Conservation (phyloP, 2,888 invertebrate genomes). For the Yponomeuta evonymella region DNA sequence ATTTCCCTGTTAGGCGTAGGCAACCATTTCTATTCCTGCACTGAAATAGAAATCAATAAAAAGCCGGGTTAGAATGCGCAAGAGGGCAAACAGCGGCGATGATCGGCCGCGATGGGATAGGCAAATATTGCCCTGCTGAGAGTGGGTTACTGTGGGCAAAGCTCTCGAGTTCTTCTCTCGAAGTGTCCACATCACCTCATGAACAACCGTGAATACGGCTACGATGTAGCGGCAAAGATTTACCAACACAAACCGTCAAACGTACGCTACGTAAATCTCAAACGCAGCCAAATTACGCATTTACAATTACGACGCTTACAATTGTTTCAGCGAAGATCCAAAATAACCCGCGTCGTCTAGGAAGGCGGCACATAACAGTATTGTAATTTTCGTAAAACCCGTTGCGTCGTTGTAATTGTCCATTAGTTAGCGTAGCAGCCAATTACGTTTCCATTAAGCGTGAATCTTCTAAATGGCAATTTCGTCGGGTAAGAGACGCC, state of each 20-base stretch:
- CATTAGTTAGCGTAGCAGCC: slow-evolving; percentile 70
- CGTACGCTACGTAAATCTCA: background rate
- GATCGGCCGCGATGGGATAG: slow-evolving; percentile 39
- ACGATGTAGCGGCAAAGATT: background rate
- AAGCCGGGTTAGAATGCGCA: slow-evolving; percentile 4
- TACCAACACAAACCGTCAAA: background rate
- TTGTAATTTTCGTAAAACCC: slow-evolving; percentile 50
- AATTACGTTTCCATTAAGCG: slow-evolving; percentile 70
- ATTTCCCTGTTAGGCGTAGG: background rate
- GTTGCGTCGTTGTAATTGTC: slow-evolving; percentile 62
- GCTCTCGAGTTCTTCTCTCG: slow-evolving; percentile 18
- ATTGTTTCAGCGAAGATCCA: background rate
- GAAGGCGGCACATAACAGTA: slow-evolving; percentile 28
- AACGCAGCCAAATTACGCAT: background rate
- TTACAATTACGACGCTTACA: background rate
- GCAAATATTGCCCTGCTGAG: slow-evolving; percentile 32
- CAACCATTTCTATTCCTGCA: background rate
- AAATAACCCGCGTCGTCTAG: background rate
- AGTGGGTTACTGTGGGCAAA: slow-evolving; percentile 25
- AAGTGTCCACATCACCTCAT: slow-evolving; percentile 9
- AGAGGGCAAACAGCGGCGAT: slow-evolving; percentile 40
- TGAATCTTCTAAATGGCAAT: slow-evolving; percentile 70
- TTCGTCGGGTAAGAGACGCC: slow-evolving; percentile 48
- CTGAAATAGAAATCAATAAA: slow-evolving; percentile 6
- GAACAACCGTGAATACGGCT: background rate